Conservation (phyloP, 1,140 invertebrate species). For the Andricus grossulariae region DNA sequence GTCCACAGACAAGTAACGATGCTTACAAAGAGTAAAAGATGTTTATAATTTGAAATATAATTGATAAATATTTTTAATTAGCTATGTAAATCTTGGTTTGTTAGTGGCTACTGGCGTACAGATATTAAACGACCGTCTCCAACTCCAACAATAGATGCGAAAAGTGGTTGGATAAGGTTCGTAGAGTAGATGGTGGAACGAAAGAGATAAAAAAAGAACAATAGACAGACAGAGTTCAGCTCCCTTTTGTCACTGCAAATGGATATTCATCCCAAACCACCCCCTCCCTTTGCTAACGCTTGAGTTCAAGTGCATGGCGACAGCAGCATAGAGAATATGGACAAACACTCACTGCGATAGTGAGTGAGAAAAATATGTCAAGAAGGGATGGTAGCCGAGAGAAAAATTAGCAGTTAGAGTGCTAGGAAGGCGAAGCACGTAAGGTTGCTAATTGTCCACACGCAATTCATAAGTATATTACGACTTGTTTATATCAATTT, state of each 20-base stretch:
- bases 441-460: background rate
- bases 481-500: background rate
- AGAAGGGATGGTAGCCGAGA: background rate
- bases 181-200: background rate
- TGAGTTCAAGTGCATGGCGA: conserved; percentile 6
- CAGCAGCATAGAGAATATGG: conserved; percentile 5
- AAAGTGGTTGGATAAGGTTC: conserved; percentile 38
- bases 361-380: background rate
- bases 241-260: conserved; percentile 26
- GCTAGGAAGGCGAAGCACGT: background rate
- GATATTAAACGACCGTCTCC: background rate
- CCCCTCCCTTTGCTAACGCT: background rate
- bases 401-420: background rate
- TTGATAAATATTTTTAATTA: background rate
- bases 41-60: background rate
- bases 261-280: conserved; percentile 18
- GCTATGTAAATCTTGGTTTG: background rate
- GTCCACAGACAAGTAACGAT: no score
- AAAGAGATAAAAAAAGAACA: conserved; percentile 29
- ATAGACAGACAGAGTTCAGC: conserved; percentile 19
- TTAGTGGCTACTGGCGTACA: no score
- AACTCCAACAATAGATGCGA: conserved; percentile 15
- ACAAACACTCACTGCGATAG: background rate
- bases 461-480: background rate
- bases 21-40: no score